phyloP scores from a whole-genome alignment of 2,113 vertebrate species.

The Corythoichthys haematopterus region DNA sequence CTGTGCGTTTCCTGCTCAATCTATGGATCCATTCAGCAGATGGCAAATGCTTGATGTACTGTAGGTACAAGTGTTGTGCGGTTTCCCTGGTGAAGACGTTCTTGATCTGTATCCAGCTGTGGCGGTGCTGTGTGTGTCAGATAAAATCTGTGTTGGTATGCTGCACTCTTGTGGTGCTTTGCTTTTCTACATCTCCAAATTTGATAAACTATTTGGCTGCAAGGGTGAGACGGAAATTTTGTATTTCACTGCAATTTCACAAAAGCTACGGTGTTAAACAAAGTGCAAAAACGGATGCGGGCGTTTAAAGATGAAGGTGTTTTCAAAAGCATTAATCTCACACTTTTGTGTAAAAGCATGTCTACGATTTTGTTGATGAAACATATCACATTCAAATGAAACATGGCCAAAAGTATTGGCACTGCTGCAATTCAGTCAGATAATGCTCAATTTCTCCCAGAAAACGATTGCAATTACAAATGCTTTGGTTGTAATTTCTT shows the following conservation, averaged over 20 bases:
- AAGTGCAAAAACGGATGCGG: not conserved
- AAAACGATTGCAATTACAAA: no score
- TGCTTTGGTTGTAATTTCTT: no score
- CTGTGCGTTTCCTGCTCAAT: conserved; percentile 23
- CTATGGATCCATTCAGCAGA: conserved; percentile 29
- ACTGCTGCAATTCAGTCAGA: no score
- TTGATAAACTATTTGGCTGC: conserved; percentile 50
- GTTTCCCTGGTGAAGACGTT: conserved; percentile 37
- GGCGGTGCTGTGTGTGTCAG: conserved; percentile 26
- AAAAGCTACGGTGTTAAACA: conserved; percentile 12
- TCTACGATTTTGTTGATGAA: no score
- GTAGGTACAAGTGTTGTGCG: conserved; percentile 14
- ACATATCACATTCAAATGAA: no score
- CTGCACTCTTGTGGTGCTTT: conserved; percentile 68
- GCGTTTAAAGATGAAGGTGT: not conserved
- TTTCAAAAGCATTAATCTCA: not conserved
- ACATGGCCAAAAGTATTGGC: no score
- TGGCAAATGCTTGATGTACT: conserved; percentile 18
- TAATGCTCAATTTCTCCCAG: no score
- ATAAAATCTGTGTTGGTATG: conserved; percentile 68
- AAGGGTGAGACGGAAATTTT: conserved; percentile 51
- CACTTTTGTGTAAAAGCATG: no score
- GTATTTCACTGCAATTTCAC: conserved; percentile 47
- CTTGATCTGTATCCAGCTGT: conserved; percentile 53
- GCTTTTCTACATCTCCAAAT: conserved; percentile 54